phyloP scores from a whole-genome alignment of 2,888 invertebrate species.

The Lepidonotus clava region DNA sequence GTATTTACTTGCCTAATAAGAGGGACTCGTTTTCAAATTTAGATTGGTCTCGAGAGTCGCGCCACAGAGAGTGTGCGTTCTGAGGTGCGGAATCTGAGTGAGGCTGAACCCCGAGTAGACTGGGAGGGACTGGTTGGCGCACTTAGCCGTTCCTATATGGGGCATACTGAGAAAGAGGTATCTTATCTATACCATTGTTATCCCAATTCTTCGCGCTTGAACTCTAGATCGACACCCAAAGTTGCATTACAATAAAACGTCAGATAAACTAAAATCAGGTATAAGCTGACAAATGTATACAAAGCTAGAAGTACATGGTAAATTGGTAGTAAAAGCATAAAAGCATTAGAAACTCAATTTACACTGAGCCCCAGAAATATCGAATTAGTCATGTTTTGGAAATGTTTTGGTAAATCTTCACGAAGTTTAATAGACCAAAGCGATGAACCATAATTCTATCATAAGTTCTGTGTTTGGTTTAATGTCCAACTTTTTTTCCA shows the following conservation, averaged over 20 bases:
- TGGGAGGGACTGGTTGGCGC: conserved; percentile 82
- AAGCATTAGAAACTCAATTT: too few species aligned
- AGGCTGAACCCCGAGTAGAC: conserved; percentile 87
- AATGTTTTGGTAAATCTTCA: too few species aligned
- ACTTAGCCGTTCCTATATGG: neutral
- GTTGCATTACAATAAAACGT: neutral
- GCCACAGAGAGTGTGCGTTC: conserved; percentile 92
- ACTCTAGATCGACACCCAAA: too few species aligned
- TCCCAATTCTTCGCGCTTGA: too few species aligned
- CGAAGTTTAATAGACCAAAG: too few species aligned
- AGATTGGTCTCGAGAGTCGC: conserved; percentile 90
- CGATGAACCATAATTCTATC: neutral
- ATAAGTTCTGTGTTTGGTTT: neutral
- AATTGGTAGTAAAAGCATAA: too few species aligned
- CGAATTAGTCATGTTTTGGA: too few species aligned
- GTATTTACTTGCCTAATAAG: neutral
- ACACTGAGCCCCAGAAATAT: too few species aligned
- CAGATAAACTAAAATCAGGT: too few species aligned
- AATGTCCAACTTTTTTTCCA: conserved; percentile 45
- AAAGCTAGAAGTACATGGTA: too few species aligned
- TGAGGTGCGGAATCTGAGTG: conserved; percentile 89
- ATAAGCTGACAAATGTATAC: too few species aligned
- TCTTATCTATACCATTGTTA: too few species aligned
- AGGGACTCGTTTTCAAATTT: conserved; percentile 77
- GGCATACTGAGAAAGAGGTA: neutral